Base-by-base conservation (phyloP, 1,140 invertebrate genomes). In the Mactra quadrangularis region DNA sequence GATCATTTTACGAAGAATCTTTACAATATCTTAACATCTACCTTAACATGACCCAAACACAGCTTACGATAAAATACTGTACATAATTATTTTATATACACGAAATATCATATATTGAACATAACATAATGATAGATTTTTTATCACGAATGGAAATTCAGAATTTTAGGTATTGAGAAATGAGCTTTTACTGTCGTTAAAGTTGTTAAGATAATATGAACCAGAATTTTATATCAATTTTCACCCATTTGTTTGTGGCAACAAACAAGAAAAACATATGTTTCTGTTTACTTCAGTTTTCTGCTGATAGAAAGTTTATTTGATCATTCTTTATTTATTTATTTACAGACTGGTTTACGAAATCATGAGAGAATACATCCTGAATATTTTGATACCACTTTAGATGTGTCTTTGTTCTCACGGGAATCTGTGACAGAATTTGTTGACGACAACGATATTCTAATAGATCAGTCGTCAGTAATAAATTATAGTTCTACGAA, bases 321-420 rank as follows among this genome's bases (percentile, higher is more conserved):
- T 7, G 19, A 7, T 22, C 19, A 7, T n/a, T 7, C 27, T 7
- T 7, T 55, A 4, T 22, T 19, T n/a, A 22, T 9, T 7, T 52
- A 41, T 77, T 59, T 29, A n/a, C 59, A 77, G 74, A 77, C 55
- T 47, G 60, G 55, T 13, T 38, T 77, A 19, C 38, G 74, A 35
- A 77, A 77, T 64, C 74, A 77, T 38, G 57, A 27, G 3, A 45
- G 74, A 47, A 77, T 59, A n/a, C 74, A 77, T 52, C 45, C 59
- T 2, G 25, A 9, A 7, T 66, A 29, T 31, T 66, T 62, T 22
- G 45, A 50, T n/a, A 29, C 25, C 13, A 6, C 41, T 35, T 7
- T 25, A 22, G 29, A 22, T 41, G 29, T 9, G 25, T 33, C 50
- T 3, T 29, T 3, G 6, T 3, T 11, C 19, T n/a, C 27, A 25